phyloP scores from a whole-genome alignment of 2,888 invertebrate genomes.

The Hesperia comma region DNA sequence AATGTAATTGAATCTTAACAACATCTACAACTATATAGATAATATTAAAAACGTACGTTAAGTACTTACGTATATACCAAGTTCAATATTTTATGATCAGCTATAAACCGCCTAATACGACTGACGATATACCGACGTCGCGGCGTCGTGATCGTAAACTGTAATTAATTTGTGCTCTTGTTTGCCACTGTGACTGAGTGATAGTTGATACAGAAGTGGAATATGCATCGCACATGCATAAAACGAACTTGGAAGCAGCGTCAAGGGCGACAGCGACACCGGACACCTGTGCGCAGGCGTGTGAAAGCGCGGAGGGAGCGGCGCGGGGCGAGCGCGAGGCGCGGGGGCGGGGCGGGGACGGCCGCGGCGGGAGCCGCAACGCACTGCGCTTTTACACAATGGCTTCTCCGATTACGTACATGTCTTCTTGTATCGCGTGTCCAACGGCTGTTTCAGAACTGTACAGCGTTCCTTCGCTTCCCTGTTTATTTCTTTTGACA shows the following conservation, averaged over 20 bases:
- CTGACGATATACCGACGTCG: no score
- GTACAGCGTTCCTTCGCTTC: constrained; percentile 50
- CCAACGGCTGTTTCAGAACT: constrained; percentile 50
- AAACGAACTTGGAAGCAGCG: constrained; percentile 68
- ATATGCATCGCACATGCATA: constrained; percentile 51
- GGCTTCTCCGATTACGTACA: constrained; percentile 78
- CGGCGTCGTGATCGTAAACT: neutral
- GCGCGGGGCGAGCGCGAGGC: constrained; percentile 46
- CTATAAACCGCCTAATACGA: no score
- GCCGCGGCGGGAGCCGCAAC: constrained; percentile 61
- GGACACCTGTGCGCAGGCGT: constrained; percentile 82
- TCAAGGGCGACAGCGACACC: constrained; percentile 82
- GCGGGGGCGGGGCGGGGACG: constrained; percentile 41
- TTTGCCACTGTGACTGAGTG: neutral
- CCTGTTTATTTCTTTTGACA: constrained; percentile 74
- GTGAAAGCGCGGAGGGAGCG: constrained; percentile 68
- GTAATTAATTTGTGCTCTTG: neutral
- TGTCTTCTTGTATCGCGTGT: constrained; percentile 74
- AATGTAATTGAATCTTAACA: neutral
- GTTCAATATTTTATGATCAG: no score
- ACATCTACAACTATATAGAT: neutral
- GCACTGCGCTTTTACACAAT: constrained; percentile 80
- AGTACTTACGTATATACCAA: no score
- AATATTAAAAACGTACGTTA: no score
- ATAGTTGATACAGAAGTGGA: constrained; percentile 19